phyloP scores from a whole-genome alignment of 2,888 invertebrate species.

The Andrena bucephala region DNA sequence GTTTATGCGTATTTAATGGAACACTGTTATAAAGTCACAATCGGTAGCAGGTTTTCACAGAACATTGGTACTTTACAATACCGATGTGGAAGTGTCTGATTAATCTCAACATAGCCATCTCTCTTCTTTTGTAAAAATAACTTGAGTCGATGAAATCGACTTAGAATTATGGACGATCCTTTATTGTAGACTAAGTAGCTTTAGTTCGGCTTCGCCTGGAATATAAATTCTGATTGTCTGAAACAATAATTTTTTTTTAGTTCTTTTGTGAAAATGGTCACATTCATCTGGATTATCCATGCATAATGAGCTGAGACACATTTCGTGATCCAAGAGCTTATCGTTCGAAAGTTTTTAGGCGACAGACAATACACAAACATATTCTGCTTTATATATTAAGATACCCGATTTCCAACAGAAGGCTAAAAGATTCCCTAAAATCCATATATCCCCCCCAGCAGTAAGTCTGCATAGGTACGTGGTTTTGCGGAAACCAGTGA shows the following conservation, averaged over 20 bases:
- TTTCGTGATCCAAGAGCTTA: too few relatives aligned
- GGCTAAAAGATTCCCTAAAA: background rate
- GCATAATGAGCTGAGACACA: too few relatives aligned
- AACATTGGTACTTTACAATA: background rate
- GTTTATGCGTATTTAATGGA: slow-evolving; percentile 28
- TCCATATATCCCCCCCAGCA: background rate
- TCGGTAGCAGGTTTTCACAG: background rate
- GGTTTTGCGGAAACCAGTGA: background rate
- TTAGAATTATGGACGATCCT: background rate
- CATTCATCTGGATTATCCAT: too few relatives aligned
- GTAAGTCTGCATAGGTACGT: background rate
- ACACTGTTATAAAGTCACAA: background rate
- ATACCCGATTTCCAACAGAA: background rate
- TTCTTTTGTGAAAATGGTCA: too few relatives aligned
- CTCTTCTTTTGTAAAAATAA: background rate
- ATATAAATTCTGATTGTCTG: too few relatives aligned
- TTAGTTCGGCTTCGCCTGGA: too few relatives aligned
- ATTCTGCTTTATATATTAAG: too few relatives aligned
- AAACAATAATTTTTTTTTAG: too few relatives aligned
- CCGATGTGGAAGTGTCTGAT: background rate
- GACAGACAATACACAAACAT: too few relatives aligned
- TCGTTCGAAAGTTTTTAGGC: too few relatives aligned
- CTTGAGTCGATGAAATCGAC: background rate
- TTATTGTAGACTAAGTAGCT: background rate
- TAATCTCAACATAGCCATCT: background rate